phyloP scores from a whole-genome alignment of 2,113 vertebrate genomes.

The Ophthalmolycus amberensis region DNA sequence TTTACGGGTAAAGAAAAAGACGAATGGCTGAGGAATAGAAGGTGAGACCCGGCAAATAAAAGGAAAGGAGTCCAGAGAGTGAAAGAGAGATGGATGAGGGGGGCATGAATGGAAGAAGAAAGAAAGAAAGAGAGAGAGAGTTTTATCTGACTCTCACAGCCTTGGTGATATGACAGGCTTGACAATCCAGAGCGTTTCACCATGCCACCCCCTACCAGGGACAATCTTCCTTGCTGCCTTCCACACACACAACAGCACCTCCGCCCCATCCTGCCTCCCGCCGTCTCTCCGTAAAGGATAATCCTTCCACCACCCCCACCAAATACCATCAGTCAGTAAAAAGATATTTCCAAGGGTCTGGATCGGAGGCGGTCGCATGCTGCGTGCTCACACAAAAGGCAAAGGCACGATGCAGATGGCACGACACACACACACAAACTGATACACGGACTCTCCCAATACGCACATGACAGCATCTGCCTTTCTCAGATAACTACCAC shows the following conservation, averaged over 20 bases:
- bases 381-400: constrained; percentile 56
- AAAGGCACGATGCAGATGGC: constrained; percentile 31
- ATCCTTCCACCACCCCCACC: constrained; percentile 58
- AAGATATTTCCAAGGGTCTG: constrained; percentile 63
- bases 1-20: constrained; percentile 9
- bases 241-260: constrained; percentile 47
- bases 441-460: constrained; percentile 46
- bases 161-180: constrained; percentile 65
- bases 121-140: constrained; percentile 43
- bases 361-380: constrained; percentile 43
- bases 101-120: constrained; percentile 21
- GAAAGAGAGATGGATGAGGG: constrained; percentile 20
- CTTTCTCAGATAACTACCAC: constrained; percentile 74
- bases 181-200: constrained; percentile 61
- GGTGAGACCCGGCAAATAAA: constrained; percentile 15
- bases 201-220: constrained; percentile 70
- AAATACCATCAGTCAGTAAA: constrained; percentile 68
- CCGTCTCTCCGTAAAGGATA: constrained; percentile 58
- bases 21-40: constrained; percentile 17
- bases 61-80: not conserved
- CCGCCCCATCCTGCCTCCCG: constrained; percentile 34
- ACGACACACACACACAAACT: constrained; percentile 40
- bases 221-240: constrained; percentile 63
- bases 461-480: constrained; percentile 63
- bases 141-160: constrained; percentile 77